These are phyloP conservation scores for Catajapyx aquilonaris DNA, from an alignment of 1,140 invertebrate genomes.

Conservation along the genomic window DNA sequence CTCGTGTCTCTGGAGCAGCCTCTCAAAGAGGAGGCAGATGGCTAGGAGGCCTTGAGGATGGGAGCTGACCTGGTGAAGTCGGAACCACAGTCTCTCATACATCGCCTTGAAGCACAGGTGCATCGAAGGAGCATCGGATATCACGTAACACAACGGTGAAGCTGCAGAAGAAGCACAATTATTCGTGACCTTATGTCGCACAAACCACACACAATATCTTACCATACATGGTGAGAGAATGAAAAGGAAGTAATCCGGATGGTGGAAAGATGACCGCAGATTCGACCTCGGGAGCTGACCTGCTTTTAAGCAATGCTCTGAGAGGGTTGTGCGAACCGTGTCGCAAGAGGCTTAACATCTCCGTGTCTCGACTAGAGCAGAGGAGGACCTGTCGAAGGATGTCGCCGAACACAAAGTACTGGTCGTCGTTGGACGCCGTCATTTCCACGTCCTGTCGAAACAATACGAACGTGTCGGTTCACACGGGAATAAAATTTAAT, in stretches of 20 bases:
- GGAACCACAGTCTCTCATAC: constrained; percentile 77
- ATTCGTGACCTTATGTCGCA: no score
- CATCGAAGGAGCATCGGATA: constrained; percentile 62
- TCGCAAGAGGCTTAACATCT: constrained; percentile 41
- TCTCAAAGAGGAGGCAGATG: constrained; percentile 66
- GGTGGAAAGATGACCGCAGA: constrained; percentile 74
- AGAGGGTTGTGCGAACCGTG: constrained; percentile 33
- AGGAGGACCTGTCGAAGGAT: constrained; percentile 85
- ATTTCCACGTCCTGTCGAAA: constrained; percentile 62
- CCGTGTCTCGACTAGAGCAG: constrained; percentile 76
- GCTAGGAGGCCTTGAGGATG: constrained; percentile 70
- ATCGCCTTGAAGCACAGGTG: constrained; percentile 82
- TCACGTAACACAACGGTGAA: constrained; percentile 83
- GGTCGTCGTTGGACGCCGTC: constrained; percentile 89
- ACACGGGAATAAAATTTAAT: neutral
- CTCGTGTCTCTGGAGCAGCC: constrained; percentile 73
- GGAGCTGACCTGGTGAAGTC: constrained; percentile 73
- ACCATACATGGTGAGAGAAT: constrained; percentile 95
- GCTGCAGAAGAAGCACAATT: constrained; percentile 42
- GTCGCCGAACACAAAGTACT: constrained; percentile 96
- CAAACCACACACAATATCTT: no score
- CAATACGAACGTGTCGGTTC: neutral
- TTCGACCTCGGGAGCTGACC: constrained; percentile 36
- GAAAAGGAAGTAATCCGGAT: constrained; percentile 85
- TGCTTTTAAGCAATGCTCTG: constrained; percentile 43